phyloP scores from a whole-genome alignment of 2,888 invertebrate species.

The Gerris lacustris region DNA sequence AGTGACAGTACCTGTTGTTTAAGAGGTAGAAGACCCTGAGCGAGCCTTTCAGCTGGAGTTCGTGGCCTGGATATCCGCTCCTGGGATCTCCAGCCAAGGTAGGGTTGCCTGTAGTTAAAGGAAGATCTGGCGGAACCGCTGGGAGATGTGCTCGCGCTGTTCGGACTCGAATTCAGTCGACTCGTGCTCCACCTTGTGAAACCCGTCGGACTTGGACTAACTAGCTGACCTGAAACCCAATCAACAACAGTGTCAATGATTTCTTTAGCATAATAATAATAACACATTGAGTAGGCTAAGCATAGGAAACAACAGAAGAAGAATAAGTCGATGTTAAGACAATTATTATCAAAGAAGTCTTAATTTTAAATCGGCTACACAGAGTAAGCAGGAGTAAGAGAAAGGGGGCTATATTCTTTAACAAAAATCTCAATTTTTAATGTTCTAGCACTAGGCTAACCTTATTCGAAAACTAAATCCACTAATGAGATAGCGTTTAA shows the following conservation, averaged over 20 bases:
- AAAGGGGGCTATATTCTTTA: no score
- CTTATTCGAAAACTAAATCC: no score
- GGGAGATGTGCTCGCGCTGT: slow-evolving; percentile 48
- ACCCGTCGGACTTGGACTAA: slow-evolving; percentile 39
- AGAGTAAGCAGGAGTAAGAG: no score
- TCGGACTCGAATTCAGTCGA: slow-evolving; percentile 40
- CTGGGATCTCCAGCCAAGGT: slow-evolving; percentile 80
- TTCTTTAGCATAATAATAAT: no score
- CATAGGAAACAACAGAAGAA: no score
- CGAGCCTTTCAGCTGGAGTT: slow-evolving; percentile 70
- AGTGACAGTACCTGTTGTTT: slow-evolving; percentile 33
- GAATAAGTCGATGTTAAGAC: no score
- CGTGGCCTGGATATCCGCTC: slow-evolving; percentile 67
- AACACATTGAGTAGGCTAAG: no score
- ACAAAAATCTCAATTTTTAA: no score
- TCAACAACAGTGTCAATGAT: neutral
- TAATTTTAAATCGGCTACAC: no score
- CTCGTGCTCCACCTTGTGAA: slow-evolving; percentile 44
- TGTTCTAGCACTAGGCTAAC: no score
- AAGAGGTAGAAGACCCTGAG: slow-evolving; percentile 40
- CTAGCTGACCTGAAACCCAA: slow-evolving; percentile 35
- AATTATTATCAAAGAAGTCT: no score
- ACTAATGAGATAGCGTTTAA: no score
- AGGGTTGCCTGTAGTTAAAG: slow-evolving; percentile 75
- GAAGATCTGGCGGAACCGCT: slow-evolving; percentile 55